Evolutionary conservation across 2,113 vertebrate species (phyloP).

Genomic region (Haemorhous mexicanus): DNA sequence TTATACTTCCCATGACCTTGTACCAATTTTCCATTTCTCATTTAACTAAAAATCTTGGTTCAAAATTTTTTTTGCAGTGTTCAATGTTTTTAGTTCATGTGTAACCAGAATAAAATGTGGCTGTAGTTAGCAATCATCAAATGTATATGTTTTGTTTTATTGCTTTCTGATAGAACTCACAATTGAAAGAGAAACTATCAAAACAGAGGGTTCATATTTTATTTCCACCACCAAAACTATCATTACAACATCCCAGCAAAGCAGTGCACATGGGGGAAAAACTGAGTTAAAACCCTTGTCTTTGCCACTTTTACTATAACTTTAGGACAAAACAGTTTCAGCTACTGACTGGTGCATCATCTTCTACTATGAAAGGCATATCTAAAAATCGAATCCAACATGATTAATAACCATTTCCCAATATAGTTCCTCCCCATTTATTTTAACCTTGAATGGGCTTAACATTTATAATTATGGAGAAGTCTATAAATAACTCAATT

Average conservation of each 20-base stretch:
- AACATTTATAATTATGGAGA: not conserved
- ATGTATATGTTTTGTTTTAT: not conserved
- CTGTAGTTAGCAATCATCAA: not conserved
- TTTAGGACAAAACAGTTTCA: not conserved
- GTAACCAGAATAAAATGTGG: not conserved
- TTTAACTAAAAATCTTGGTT: not conserved
- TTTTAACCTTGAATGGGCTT: not conserved
- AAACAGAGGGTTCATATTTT: not conserved
- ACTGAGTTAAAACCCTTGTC: not conserved
- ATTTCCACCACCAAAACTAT: not conserved
- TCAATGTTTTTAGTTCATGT: not conserved
- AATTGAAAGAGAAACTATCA: not conserved
- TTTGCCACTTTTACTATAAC: not conserved
- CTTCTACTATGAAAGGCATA: not conserved
- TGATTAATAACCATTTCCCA: not conserved
- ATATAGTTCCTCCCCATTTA: not conserved
- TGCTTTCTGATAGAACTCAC: not conserved
- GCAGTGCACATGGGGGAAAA: not conserved
- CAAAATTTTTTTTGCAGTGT: not conserved
- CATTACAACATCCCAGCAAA: not conserved
- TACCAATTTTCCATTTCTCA: not conserved
- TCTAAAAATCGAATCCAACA: not conserved
- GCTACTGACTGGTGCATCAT: not conserved
- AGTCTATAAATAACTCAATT: constrained; percentile 3
- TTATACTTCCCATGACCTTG: not conserved